These are phyloP conservation scores for Capreolus pygargus DNA, from an alignment of 2,113 vertebrate genomes.

Conservation along the genomic window DNA sequence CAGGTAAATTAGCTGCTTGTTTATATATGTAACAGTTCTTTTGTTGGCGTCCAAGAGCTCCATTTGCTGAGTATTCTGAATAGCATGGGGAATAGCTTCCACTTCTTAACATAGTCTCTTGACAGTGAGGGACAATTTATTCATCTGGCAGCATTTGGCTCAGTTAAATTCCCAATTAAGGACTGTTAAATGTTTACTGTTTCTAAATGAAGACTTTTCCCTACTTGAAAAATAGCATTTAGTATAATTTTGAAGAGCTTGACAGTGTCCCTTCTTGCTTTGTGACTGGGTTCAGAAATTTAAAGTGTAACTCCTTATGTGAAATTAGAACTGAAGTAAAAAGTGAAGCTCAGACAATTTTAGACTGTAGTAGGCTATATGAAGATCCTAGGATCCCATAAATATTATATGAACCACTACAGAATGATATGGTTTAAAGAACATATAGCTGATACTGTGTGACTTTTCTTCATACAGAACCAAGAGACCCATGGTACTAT, in stretches of 20 bases:
- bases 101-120: neutral
- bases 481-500: conserved; percentile 38
- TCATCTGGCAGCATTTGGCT: conserved; percentile 11
- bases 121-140: neutral
- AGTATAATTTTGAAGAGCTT: conserved; percentile 56
- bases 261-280: conserved; percentile 55
- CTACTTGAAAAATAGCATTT: conserved; percentile 36
- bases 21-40: conserved; percentile 20
- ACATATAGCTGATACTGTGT: neutral
- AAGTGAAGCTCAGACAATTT: conserved; percentile 19
- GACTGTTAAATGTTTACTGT: neutral
- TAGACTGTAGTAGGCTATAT: neutral
- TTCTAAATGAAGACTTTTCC: conserved; percentile 19
- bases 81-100: neutral
- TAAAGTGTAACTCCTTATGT: conserved; percentile 11
- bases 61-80: conserved; percentile 24
- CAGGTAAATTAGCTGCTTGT: neutral
- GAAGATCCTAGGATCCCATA: neutral
- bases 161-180: neutral
- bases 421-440: conserved; percentile 23
- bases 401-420: neutral
- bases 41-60: neutral
- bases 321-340: conserved; percentile 26
- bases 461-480: conserved; percentile 15
- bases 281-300: conserved; percentile 42